Base-by-base conservation (phyloP, 2,113 vertebrate species). In the Phaethon lepturus region DNA sequence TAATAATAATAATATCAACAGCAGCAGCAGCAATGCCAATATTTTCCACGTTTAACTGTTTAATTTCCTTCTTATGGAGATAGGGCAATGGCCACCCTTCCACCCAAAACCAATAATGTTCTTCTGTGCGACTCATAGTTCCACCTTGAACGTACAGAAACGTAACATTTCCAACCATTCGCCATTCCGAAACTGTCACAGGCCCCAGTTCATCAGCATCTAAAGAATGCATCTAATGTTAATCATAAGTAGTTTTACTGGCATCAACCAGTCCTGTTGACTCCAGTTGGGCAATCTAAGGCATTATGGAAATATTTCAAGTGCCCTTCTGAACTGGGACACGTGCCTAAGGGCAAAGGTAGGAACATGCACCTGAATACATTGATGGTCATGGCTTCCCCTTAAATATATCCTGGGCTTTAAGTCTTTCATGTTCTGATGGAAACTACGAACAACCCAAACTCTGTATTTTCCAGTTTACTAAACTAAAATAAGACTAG, bases 241-340 rank as follows among this genome's bases (percentile, higher is more conserved):
- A 85, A 93, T 55, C 25, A 19, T n/a, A 47, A 91, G 83, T 20
- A 73, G 69, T 60, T 92, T 38, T 76, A 82, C 86, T 69, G 80
- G 86, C 77, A 93, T 64, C 83, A 62, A 2, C 58, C 86, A 78
- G 73, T 31, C 80, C 86, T 63, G 56, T 20, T 88, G 83, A 85
- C 76, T 85, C 53, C 60, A 75, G 73, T 4, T 60, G 73, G 83
- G 88, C 91, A 94, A 89, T 72, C 60, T 29, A 56, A 64, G 66
- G 79, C 68, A 75, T n/a, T 81, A 59, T 38, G 79, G 91, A 96
- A 95, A 89, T 40, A 78, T 52, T 1, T 55, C 38, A 47, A 93
- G 56, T 64, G 84, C 80, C 94, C 93, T 96, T 89, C 58, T 85
- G 86, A 95, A 86, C 55, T 6, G 75, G 68, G 47, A 29, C 88